Evolutionary conservation across 2,113 vertebrate species (phyloP).

Genomic region (Ploceus nigricollis): DNA sequence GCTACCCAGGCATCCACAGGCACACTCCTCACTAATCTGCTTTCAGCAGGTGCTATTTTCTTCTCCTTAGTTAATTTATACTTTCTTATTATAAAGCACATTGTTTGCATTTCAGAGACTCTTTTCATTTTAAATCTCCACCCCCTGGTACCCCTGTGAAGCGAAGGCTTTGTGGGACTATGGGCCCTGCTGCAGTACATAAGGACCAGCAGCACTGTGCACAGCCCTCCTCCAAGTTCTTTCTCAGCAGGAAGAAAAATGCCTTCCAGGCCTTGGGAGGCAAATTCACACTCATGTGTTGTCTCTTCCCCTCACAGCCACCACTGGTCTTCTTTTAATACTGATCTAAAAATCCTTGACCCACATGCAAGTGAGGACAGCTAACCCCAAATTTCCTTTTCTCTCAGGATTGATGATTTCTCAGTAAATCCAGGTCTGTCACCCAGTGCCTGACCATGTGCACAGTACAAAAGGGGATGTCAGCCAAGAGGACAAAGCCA

Average conservation of each 20-base stretch:
- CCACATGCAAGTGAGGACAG: neutral
- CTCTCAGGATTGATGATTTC: neutral
- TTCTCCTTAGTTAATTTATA: slow-evolving; percentile 24
- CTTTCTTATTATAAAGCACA: neutral
- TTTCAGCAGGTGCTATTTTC: slow-evolving; percentile 16
- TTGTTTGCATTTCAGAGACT: neutral
- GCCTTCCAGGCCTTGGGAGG: neutral
- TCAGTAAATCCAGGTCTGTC: neutral
- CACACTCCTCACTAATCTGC: slow-evolving; percentile 27
- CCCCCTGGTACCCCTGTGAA: neutral
- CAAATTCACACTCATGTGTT: neutral
- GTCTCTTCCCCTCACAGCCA: neutral
- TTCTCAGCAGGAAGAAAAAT: neutral
- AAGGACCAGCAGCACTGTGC: neutral
- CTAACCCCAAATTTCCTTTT: neutral
- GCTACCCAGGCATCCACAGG: slow-evolving; percentile 7
- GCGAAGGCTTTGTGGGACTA: neutral
- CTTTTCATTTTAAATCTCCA: neutral
- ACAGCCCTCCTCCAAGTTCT: neutral
- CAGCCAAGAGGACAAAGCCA: neutral
- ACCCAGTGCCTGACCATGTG: neutral
- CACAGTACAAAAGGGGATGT: neutral
- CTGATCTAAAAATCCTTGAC: neutral
- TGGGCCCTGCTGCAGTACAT: neutral
- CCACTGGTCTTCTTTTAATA: neutral